Evolutionary conservation across 2,113 vertebrate genomes (phyloP).

Genomic region (Cryptoleucopteryx plumbea): DNA sequence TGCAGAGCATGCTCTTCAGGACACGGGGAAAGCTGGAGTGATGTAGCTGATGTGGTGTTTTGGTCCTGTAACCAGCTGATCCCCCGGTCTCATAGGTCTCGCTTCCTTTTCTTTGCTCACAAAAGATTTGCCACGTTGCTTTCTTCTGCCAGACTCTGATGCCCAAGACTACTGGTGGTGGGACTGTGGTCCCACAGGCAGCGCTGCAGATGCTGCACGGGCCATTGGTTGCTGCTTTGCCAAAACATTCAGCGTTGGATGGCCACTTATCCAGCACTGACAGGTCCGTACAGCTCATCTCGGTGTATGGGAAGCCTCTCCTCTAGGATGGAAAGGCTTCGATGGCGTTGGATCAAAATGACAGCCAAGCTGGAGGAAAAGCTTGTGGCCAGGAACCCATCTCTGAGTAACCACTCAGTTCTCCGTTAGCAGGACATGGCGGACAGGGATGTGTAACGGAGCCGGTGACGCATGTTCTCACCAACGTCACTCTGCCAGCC

Average conservation of each 20-base stretch:
- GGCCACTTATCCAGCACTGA: neutral
- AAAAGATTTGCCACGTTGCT: neutral
- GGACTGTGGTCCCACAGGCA: neutral
- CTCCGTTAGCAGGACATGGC: fast-evolving
- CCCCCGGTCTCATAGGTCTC: fast-evolving
- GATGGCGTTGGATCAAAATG: fast-evolving
- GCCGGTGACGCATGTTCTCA: fast-evolving
- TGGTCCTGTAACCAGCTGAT: neutral
- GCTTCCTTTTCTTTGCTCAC: neutral
- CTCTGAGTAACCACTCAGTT: fast-evolving
- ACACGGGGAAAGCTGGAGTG: neutral
- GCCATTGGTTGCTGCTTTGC: neutral
- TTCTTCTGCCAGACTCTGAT: neutral
- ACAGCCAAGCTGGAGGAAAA: neutral
- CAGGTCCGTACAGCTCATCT: neutral
- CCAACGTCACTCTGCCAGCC: neutral
- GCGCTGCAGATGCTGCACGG: neutral
- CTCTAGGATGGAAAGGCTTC: neutral
- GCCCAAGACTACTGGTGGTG: neutral
- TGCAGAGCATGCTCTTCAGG: neutral
- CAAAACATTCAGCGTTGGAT: neutral
- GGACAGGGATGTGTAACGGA: fast-evolving
- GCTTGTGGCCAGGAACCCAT: neutral
- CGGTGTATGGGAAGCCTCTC: neutral
- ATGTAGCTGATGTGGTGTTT: neutral